A percentile compares a stretch with the other conserved stretches of the same genome.
phyloP scores from a whole-genome alignment of 2,888 invertebrate genomes.

The Colostygia pectinataria region DNA sequence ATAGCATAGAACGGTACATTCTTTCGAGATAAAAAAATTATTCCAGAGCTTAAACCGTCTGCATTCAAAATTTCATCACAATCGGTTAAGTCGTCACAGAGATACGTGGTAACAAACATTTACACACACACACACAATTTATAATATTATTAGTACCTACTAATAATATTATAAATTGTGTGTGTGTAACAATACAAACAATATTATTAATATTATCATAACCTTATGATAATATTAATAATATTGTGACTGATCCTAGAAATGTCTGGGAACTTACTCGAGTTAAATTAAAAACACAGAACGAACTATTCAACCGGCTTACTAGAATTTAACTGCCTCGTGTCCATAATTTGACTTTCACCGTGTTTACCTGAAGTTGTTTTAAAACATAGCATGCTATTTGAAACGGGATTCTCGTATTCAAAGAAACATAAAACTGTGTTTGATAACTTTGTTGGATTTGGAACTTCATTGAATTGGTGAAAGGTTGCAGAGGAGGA shows the following conservation, averaged over 20 bases:
- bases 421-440: conserved; percentile 40
- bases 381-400: conserved; percentile 51
- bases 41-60: too few relatives aligned
- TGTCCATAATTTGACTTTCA: conserved; percentile 11
- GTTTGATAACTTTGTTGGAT: conserved; percentile 56
- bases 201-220: too few relatives aligned
- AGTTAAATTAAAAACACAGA: background rate
- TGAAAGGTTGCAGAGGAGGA: conserved; percentile 39
- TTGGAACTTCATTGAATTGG: conserved; percentile 41
- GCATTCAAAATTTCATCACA: too few relatives aligned
- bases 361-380: conserved; percentile 34
- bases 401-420: conserved; percentile 51
- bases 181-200: too few relatives aligned
- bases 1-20: too few relatives aligned
- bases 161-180: too few relatives aligned
- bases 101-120: too few relatives aligned
- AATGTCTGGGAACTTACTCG: conserved; percentile 1
- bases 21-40: too few relatives aligned
- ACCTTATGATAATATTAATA: too few relatives aligned
- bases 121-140: too few relatives aligned
- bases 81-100: too few relatives aligned
- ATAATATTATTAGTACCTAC: too few relatives aligned
- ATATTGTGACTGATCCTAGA: background rate
- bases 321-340: conserved; percentile 3
- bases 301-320: background rate